A percentile compares a stretch with the other conserved stretches of the same genome.
These are phyloP conservation scores for Nesogale talazaci DNA, from an alignment of 2,113 vertebrate species.

Conservation along the genomic window DNA sequence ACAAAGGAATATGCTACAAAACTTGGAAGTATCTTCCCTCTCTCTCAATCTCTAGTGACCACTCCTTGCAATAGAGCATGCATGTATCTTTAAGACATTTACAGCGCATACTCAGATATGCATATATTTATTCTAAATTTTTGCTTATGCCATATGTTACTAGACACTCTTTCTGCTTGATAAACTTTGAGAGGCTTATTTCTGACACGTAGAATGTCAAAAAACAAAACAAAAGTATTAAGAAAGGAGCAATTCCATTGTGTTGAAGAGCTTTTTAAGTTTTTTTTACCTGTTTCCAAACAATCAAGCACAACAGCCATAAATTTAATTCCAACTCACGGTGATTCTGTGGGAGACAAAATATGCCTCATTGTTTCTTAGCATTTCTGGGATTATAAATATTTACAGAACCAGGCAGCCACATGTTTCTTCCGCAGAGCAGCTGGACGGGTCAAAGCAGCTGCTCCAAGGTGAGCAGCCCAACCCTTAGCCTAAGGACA, in stretches of 20 bases:
- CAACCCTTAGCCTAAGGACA: too few species aligned
- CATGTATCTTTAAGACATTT: neutral
- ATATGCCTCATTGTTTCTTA: too few species aligned
- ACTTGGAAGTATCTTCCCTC: neutral
- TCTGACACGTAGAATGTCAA: neutral
- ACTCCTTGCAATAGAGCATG: neutral
- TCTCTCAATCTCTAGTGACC: neutral
- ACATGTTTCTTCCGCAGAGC: too few species aligned
- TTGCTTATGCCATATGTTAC: neutral
- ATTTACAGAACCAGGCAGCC: too few species aligned
- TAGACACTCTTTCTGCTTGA: neutral
- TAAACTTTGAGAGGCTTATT: neutral
- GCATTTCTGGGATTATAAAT: too few species aligned
- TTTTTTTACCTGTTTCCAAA: neutral
- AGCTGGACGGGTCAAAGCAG: too few species aligned
- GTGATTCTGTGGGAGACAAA: too few species aligned
- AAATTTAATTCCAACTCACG: too few species aligned
- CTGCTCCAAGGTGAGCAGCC: too few species aligned
- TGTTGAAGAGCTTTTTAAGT: neutral
- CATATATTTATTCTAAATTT: constrained; percentile 22
- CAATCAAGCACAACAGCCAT: too few species aligned
- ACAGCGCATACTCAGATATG: constrained; percentile 23
- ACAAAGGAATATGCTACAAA: neutral
- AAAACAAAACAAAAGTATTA: constrained; percentile 10
- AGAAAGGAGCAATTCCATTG: neutral